These are phyloP conservation scores for Drosophila elegans DNA, from an alignment of 1,140 invertebrate genomes.

Conservation along the genomic window DNA sequence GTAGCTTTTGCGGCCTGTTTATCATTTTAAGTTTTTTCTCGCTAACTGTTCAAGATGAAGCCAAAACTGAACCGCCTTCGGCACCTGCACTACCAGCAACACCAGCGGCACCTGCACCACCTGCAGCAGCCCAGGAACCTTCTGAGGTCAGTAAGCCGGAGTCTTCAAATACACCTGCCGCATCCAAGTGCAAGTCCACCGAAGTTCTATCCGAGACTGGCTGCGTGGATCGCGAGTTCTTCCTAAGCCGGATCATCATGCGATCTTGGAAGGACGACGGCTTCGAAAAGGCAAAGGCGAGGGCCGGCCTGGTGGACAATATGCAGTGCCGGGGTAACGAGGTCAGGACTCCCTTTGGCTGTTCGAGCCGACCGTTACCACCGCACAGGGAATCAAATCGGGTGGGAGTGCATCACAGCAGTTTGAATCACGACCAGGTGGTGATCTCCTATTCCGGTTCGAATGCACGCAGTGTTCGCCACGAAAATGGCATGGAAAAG, in stretches of 20 bases:
- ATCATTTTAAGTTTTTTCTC: not conserved
- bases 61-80: not conserved
- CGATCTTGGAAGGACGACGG: slow-evolving; percentile 23
- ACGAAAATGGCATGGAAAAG: not conserved
- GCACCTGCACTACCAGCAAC: not conserved
- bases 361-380: not conserved
- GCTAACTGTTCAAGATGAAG: not conserved
- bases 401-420: not conserved
- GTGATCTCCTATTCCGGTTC: not conserved
- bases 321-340: slow-evolving; percentile 11
- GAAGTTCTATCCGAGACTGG: slow-evolving; percentile 33
- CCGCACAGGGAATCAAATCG: not conserved
- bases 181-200: slow-evolving; percentile 12
- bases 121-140: not conserved
- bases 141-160: not conserved
- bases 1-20: not conserved
- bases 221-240: slow-evolving; percentile 24
- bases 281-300: slow-evolving; percentile 7
- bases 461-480: not conserved
- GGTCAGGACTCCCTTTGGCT: slow-evolving; percentile 29
- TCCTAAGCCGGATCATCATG: slow-evolving; percentile 3
- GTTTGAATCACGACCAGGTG: slow-evolving; percentile 6
- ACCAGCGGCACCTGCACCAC: not conserved
- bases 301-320: not conserved
- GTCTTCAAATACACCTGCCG: no score